Base-by-base conservation (phyloP, 2,113 vertebrate genomes). In the Dinomys branickii region DNA sequence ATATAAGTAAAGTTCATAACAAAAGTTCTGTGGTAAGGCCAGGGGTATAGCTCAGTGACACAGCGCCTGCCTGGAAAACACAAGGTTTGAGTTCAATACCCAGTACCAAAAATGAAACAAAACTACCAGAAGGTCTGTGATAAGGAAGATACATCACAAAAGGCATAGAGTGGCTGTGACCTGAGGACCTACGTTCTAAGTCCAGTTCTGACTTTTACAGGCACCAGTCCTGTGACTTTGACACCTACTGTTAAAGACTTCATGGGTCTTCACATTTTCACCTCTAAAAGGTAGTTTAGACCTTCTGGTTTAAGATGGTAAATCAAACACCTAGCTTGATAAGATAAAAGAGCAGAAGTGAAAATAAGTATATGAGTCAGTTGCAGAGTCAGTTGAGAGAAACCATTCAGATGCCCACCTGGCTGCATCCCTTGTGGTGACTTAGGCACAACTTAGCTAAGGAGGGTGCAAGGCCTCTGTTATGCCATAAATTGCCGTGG, bases 201-300 rank as follows among this genome's bases (percentile, higher is more conserved):
- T n/a, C 26, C 22, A 50, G 77, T 58, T 44, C 44, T 83, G 16
- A 71, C 52, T 73, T 24, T 93, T 54, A 59, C 10, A 33, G n/a
- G 5, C 9, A 5, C 24, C 52, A 28, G 54, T 88, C 47, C 88
- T 78, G 35, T 94, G 67, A 80, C 59, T 85, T 67, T 75, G 47
- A 17, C 58, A 67, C 35, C 90, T 35, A 52, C 20, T 88, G 59
- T 87, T 9, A 50, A 50, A 50, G 71, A 94, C 35, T 63, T 65
- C 38, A 2, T 88, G 58, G 35, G 30, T 50, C 77, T 96, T 81
- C 41, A 28, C 38, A 63, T 35, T 71, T 75, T 93, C 22, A 87
- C 20, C 50, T 90, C n/a, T 97, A 50, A 88, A 91, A 61, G 41
- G 91, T 83, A 52, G 44, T 78, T 77, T 73, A 69, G 35, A 91